Evolutionary conservation across 2,797 vertebrate species (phyloP).

Genomic region (Darevskia mixta): DNA sequence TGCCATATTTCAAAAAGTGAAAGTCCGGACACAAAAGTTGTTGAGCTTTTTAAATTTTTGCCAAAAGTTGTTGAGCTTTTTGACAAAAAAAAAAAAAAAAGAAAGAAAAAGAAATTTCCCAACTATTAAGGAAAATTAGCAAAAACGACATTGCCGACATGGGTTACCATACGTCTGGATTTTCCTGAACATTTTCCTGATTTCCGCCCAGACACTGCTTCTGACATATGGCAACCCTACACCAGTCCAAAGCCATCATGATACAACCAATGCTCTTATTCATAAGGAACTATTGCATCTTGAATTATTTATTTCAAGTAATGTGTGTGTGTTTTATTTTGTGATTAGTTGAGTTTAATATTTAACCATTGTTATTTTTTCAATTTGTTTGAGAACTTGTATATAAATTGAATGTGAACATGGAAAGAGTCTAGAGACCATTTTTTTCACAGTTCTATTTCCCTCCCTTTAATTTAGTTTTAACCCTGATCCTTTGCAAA

Average conservation of each 20-base stretch:
- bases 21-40: no score
- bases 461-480: slow-evolving; percentile 82
- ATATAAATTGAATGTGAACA: slow-evolving; percentile 11
- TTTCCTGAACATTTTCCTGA: no score
- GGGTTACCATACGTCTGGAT: no score
- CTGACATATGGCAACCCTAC: no score
- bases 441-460: neutral
- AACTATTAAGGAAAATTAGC: no score
- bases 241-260: neutral
- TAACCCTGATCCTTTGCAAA: slow-evolving; percentile 88
- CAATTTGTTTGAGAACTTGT: slow-evolving; percentile 15
- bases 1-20: no score
- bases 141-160: no score
- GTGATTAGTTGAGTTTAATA: neutral
- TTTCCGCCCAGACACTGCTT: no score
- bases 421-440: neutral
- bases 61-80: no score
- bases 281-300: neutral
- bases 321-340: neutral
- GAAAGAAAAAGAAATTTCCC: no score
- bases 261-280: neutral
- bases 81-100: no score
- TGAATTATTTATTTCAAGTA: neutral
- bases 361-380: neutral
- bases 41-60: no score